A percentile compares a stretch with the other conserved stretches of the same genome.
Evolutionary conservation across 2,888 invertebrate species (phyloP).

Genomic region (Dryococelus australis): DNA sequence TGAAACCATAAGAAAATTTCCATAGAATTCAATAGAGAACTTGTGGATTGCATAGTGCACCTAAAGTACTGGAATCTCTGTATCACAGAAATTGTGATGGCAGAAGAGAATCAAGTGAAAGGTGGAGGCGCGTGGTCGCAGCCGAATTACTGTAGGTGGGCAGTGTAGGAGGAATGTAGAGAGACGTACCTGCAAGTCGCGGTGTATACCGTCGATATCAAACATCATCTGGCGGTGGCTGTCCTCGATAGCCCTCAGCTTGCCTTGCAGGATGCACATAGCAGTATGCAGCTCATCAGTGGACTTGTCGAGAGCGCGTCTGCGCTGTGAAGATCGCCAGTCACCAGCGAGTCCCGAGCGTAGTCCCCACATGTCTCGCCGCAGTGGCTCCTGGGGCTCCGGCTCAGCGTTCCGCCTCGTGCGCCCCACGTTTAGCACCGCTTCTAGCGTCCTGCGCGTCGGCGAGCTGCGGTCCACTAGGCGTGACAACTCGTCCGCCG

Average conservation of each 20-base stretch:
- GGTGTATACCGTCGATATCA: constrained; percentile 26
- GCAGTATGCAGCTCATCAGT: not conserved
- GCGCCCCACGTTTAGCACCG: not conserved
- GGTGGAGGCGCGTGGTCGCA: too few species aligned
- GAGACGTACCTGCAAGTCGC: constrained; percentile 32
- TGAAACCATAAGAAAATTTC: too few species aligned
- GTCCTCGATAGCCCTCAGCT: constrained; percentile 24
- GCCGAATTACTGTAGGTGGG: too few species aligned
- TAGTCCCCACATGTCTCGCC: not conserved
- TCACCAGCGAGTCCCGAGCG: not conserved
- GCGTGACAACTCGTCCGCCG: not conserved
- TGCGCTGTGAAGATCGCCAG: not conserved
- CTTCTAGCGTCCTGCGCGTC: not conserved
- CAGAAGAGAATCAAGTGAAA: too few species aligned
- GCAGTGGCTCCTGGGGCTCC: not conserved
- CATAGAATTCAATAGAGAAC: too few species aligned
- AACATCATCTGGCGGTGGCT: constrained; percentile 17
- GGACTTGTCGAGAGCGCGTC: not conserved
- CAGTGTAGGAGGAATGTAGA: too few species aligned
- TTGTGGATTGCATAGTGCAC: too few species aligned
- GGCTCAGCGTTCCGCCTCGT: not conserved
- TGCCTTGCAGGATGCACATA: constrained; percentile 9
- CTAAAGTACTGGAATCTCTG: too few species aligned
- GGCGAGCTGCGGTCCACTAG: not conserved
- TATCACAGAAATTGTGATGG: too few species aligned